These are phyloP conservation scores for Apodemia duryi DNA, from an alignment of 2,888 invertebrate genomes.

Conservation along the genomic window DNA sequence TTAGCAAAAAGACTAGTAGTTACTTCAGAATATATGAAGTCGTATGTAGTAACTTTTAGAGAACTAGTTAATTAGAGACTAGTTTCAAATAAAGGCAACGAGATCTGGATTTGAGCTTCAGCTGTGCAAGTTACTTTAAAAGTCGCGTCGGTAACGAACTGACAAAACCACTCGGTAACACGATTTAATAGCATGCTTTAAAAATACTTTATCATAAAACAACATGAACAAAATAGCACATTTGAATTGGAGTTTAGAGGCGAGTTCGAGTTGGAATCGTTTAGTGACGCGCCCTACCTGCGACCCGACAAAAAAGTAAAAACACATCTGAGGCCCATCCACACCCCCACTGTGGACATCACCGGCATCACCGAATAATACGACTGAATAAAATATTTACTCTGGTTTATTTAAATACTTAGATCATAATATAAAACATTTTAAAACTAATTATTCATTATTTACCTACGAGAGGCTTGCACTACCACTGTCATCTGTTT, in stretches of 20 bases:
- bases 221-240: background rate
- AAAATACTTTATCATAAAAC: background rate
- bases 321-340: slow-evolving; percentile 30
- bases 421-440: slow-evolving; percentile 71
- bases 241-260: background rate
- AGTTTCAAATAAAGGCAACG: slow-evolving; percentile 7
- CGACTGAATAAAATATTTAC: slow-evolving; percentile 67
- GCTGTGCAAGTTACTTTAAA: slow-evolving; percentile 11
- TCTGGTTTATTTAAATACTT: slow-evolving; percentile 73
- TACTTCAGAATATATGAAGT: background rate
- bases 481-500: slow-evolving; percentile 39
- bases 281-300: slow-evolving; percentile 36
- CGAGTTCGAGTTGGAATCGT: background rate
- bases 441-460: slow-evolving; percentile 63
- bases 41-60: background rate
- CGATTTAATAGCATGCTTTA: background rate
- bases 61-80: slow-evolving; percentile 5
- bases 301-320: slow-evolving; percentile 33
- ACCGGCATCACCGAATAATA: slow-evolving; percentile 62
- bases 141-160: background rate
- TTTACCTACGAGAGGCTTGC: slow-evolving; percentile 52
- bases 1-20: background rate
- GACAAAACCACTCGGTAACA: slow-evolving; percentile 1
- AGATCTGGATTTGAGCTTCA: slow-evolving; percentile 15
- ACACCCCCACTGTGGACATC: slow-evolving; percentile 41